Evolutionary conservation across 1,140 invertebrate species (phyloP).

Genomic region (Zaprionus taronus): DNA sequence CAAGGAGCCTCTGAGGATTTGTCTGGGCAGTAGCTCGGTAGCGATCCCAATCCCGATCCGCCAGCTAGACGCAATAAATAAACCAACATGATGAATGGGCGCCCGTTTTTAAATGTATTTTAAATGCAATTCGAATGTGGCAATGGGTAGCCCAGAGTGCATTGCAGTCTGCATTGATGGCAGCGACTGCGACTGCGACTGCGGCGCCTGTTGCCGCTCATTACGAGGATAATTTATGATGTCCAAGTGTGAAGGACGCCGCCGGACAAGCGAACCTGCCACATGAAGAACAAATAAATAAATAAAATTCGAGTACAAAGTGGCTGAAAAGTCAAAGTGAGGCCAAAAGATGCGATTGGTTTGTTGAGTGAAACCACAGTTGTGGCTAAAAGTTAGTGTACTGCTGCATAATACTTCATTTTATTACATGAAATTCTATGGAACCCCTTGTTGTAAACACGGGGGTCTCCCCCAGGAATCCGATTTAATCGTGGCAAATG

Average conservation of each 20-base stretch:
- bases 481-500: conserved; percentile 51
- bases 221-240: conserved; percentile 78
- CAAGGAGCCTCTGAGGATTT: conserved; percentile 29
- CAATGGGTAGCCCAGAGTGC: conserved; percentile 48
- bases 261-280: conserved; percentile 52
- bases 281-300: conserved; percentile 8
- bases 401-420: neutral
- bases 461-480: conserved; percentile 5
- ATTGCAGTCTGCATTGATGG: conserved; percentile 22
- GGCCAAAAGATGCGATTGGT: neutral
- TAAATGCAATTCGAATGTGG: conserved; percentile 79
- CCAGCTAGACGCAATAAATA: conserved; percentile 75
- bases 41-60: conserved; percentile 42
- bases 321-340: conserved; percentile 33
- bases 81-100: conserved; percentile 77
- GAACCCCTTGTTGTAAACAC: too few species aligned
- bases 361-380: neutral
- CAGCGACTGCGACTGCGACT: conserved; percentile 15
- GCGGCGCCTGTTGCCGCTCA: conserved; percentile 75
- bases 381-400: too few species aligned
- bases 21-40: conserved; percentile 37
- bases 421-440: neutral
- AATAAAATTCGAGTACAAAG: conserved; percentile 20
- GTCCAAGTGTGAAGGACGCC: conserved; percentile 74
- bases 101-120: conserved; percentile 79